Evolutionary conservation across 2,888 invertebrate species (phyloP).

Genomic region (Orthosia cruda): DNA sequence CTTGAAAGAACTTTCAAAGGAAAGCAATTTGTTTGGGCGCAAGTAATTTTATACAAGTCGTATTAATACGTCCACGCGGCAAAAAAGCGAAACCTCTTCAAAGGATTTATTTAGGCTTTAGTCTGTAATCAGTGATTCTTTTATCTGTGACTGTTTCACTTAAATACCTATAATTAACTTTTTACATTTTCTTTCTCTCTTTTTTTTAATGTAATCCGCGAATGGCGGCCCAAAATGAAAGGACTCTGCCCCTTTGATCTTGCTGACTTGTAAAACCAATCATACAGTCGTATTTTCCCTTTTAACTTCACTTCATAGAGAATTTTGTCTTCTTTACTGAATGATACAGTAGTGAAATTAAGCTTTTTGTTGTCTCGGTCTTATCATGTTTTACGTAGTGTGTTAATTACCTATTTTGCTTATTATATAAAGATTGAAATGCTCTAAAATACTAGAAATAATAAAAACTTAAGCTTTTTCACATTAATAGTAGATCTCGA

Average conservation of each 20-base stretch:
- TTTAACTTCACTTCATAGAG: slow-evolving; percentile 75
- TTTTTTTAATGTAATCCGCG: slow-evolving; percentile 79
- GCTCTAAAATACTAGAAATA: not conserved
- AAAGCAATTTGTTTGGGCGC: slow-evolving; percentile 63
- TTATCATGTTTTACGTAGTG: not conserved
- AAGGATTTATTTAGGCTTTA: slow-evolving; percentile 66
- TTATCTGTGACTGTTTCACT: slow-evolving; percentile 72
- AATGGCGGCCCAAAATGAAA: slow-evolving; percentile 78
- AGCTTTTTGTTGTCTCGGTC: slow-evolving; percentile 10
- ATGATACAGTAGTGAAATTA: slow-evolving; percentile 59
- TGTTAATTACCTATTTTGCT: slow-evolving; percentile 6
- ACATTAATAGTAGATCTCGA: not conserved
- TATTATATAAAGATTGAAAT: not conserved
- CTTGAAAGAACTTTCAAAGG: slow-evolving; percentile 48
- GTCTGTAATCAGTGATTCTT: slow-evolving; percentile 68
- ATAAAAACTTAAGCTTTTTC: not conserved
- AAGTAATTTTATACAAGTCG: slow-evolving; percentile 63
- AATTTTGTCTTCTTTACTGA: slow-evolving; percentile 65
- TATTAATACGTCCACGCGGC: slow-evolving; percentile 60
- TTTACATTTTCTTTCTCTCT: slow-evolving; percentile 74
- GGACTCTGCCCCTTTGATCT: slow-evolving; percentile 79
- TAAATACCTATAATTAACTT: slow-evolving; percentile 77
- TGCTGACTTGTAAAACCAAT: slow-evolving; percentile 80
- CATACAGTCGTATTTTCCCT: slow-evolving; percentile 78
- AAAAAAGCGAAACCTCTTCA: slow-evolving; percentile 66